These are phyloP conservation scores for Naso thynnoides DNA, from an alignment of 2,797 vertebrate genomes.

Conservation along the genomic window DNA sequence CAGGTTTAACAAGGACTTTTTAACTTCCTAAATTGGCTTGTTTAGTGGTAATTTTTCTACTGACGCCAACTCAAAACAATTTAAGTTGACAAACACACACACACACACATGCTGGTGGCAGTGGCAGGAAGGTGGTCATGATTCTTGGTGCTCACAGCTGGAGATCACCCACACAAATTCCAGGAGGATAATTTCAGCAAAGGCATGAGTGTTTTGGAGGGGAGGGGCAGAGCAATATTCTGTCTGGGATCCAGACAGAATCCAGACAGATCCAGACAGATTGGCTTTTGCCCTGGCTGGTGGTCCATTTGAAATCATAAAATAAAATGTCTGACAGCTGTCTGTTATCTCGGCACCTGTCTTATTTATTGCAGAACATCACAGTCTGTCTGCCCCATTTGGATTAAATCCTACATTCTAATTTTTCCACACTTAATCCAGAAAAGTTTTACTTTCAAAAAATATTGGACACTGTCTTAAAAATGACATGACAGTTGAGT, in stretches of 20 bases:
- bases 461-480: slow-evolving; percentile 9
- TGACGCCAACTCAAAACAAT: slow-evolving; percentile 1
- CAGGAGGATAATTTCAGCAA: slow-evolving; percentile 38
- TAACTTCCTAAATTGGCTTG: slow-evolving; percentile 8
- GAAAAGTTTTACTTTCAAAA: slow-evolving; percentile 2
- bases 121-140: slow-evolving; percentile 27
- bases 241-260: slow-evolving; percentile 23
- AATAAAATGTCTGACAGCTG: slow-evolving; percentile 41
- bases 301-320: slow-evolving; percentile 47
- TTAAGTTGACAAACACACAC: neutral
- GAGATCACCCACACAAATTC: slow-evolving; percentile 38
- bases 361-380: neutral
- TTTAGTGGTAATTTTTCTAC: neutral
- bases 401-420: slow-evolving; percentile 1
- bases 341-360: slow-evolving; percentile 19
- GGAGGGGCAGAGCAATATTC: neutral
- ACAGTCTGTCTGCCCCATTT: neutral
- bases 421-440: slow-evolving; percentile 41
- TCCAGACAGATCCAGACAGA: too few species aligned
- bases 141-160: slow-evolving; percentile 35
- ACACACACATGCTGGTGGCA: slow-evolving; percentile 6
- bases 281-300: slow-evolving; percentile 18
- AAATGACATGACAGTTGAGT: slow-evolving; percentile 12
- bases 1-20: neutral
- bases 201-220: neutral